Percentiles rank a stretch among this genome's conserved stretches.
phyloP scores from a whole-genome alignment of 2,797 vertebrate genomes.

The Enoplosus armatus region DNA sequence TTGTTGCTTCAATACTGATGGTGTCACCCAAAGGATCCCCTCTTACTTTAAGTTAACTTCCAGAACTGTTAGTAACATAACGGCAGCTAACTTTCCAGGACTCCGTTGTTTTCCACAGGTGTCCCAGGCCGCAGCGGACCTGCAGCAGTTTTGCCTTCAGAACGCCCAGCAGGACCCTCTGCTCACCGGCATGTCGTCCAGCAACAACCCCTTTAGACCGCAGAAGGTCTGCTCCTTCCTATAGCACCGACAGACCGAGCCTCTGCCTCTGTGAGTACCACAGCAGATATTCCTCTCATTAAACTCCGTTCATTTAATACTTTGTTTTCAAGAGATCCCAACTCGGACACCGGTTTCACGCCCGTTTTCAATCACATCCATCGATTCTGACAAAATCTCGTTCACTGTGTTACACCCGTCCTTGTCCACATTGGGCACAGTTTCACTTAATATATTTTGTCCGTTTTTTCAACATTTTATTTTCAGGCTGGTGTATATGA shows the following conservation, averaged over 20 bases:
- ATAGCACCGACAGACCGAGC: conserved; percentile 55
- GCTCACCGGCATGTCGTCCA: conserved; percentile 85
- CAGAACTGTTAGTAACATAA: fast-evolving
- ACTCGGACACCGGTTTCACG: neutral
- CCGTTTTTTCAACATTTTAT: no score
- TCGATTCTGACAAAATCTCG: neutral
- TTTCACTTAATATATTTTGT: neutral
- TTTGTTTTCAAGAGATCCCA: neutral
- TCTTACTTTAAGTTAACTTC: no score
- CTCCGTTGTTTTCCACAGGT: conserved; percentile 68
- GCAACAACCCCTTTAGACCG: conserved; percentile 87
- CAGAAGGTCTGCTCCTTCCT: conserved; percentile 86
- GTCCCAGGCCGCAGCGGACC: conserved; percentile 84
- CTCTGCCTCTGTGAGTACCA: conserved; percentile 53
- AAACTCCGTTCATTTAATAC: neutral
- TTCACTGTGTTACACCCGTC: neutral
- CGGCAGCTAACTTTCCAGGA: fast-evolving
- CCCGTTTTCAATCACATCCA: neutral
- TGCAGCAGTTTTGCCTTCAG: conserved; percentile 86
- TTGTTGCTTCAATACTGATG: no score
- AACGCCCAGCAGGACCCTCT: conserved; percentile 87
- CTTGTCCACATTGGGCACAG: neutral
- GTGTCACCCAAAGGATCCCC: neutral
- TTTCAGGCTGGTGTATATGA: no score
- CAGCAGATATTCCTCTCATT: neutral